Evolutionary conservation across 2,888 invertebrate species (phyloP), one percentile per base, ranked within the genome.

Genomic region (Dasypogon diadema): DNA sequence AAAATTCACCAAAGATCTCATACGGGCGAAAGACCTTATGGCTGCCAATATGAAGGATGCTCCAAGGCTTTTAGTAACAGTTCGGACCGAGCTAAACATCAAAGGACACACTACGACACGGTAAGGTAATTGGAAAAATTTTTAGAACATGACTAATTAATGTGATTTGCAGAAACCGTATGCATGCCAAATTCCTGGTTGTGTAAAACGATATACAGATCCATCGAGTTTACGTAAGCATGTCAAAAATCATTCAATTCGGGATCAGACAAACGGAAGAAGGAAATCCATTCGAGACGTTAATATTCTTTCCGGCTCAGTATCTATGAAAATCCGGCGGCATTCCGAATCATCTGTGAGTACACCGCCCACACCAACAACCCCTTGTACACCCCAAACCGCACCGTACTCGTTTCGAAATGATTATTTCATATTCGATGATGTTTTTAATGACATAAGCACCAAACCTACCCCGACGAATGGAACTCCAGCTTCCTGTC

Each of bases 1-100:
- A 99, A 99, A 88, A 99, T 99, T 81, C 99, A 99, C 87, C 93
- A 97, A 78, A 87, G 97, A 37, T 96, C 96, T 1, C 97, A 98
- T 85, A 98, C 97, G 0, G 99, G 99, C 0, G 99, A 99, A 85
- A 89, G 98, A 54, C 99, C 99, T 0, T 99, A 99, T 83, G 90
- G 94, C 76, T 99, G 99, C 82, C 97, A 97, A 80, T 96, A 95
- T 80, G 91, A 93, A 0, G 94, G 94, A 73, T 99, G 99, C 85
- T 88, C 92, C 58, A 99, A 99, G 86, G 97, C 98, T 1, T 99
- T 99, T 88, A 98, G 97, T 82, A 99, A 99, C 87, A 98, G 98
- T 78, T 98, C 98, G 0, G 99, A 99, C 85, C 88, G 99, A 70
- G 99, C 99, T 5, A 99, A 99, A 86, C 99, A 99, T 87, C 98